These are phyloP conservation scores for Vannuccia rotundouncinata DNA, from an alignment of 2,888 invertebrate genomes.

Conservation along the genomic window DNA sequence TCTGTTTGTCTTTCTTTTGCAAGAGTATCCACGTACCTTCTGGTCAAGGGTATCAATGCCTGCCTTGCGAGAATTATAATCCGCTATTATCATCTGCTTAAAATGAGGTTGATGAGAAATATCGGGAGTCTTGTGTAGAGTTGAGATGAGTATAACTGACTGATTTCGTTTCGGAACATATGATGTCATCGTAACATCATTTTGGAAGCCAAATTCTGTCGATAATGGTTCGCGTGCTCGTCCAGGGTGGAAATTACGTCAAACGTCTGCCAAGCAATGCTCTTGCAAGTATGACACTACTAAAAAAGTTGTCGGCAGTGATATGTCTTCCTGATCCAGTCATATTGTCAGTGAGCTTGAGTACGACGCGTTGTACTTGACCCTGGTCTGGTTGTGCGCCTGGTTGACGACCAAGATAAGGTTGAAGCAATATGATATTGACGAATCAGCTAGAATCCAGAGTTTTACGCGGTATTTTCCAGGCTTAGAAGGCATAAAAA, in stretches of 20 bases:
- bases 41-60: constrained; percentile 24
- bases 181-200: constrained; percentile 18
- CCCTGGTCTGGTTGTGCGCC: constrained; percentile 17
- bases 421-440: constrained; percentile 22
- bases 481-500: constrained; percentile 4
- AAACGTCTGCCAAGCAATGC: constrained; percentile 11
- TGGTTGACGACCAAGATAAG: constrained; percentile 22
- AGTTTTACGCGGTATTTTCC: constrained; percentile 20
- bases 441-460: constrained; percentile 9
- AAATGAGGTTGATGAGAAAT: neutral
- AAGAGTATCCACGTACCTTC: neutral
- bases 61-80: constrained; percentile 15
- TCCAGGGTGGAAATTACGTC: constrained; percentile 15
- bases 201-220: constrained; percentile 5
- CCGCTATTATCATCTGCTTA: constrained; percentile 2
- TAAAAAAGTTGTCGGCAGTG: constrained; percentile 36
- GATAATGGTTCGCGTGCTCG: constrained; percentile 15
- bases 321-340: constrained; percentile 31
- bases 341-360: constrained; percentile 23
- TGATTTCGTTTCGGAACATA: constrained; percentile 6
- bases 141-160: constrained; percentile 27
- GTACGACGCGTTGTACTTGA: neutral
- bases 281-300: neutral
- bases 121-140: neutral
- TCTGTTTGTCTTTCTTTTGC: constrained; percentile 30